phyloP scores from a whole-genome alignment of 2,888 invertebrate genomes.

The Pristionchus japonicus region DNA sequence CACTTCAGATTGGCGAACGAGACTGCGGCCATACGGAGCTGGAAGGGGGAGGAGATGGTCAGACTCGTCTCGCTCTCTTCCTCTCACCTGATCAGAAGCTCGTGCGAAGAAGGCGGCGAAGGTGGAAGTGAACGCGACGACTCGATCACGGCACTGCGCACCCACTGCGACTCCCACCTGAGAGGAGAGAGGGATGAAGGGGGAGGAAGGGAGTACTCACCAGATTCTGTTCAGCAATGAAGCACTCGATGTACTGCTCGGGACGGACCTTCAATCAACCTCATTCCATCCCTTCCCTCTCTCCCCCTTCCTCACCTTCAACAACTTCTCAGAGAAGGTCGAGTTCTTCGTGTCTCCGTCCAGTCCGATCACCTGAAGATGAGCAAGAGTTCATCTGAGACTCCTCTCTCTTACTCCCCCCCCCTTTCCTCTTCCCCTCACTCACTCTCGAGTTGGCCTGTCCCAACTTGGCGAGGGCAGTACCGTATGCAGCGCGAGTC shows the following conservation, averaged over 20 bases:
- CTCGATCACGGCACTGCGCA: conserved; percentile 90
- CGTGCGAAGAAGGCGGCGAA: conserved; percentile 98
- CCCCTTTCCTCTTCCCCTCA: not conserved
- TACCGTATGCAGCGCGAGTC: conserved; percentile 94
- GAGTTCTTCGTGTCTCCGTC: conserved; percentile 99
- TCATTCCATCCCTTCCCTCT: conserved; percentile 78
- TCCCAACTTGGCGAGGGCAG: conserved; percentile 90
- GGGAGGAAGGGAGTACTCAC: not conserved
- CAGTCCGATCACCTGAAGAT: conserved; percentile 85
- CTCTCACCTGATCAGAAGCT: conserved; percentile 83
- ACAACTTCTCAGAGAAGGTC: conserved; percentile 93
- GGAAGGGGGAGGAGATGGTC: conserved; percentile 76
- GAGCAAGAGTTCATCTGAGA: not conserved
- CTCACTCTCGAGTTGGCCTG: conserved; percentile 79
- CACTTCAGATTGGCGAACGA: conserved; percentile 97
- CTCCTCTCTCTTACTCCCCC: not conserved
- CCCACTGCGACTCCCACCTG: conserved; percentile 91
- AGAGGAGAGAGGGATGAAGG: not conserved
- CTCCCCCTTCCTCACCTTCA: conserved; percentile 82
- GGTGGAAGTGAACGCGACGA: conserved; percentile 92
- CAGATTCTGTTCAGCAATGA: conserved; percentile 98
- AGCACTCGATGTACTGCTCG: conserved; percentile 92
- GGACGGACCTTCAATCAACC: conserved; percentile 77
- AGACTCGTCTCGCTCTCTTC: conserved; percentile 78
- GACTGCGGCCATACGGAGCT: conserved; percentile 99